These are phyloP conservation scores for Talpa occidentalis DNA, from an alignment of 2,113 vertebrate genomes.

Conservation along the genomic window DNA sequence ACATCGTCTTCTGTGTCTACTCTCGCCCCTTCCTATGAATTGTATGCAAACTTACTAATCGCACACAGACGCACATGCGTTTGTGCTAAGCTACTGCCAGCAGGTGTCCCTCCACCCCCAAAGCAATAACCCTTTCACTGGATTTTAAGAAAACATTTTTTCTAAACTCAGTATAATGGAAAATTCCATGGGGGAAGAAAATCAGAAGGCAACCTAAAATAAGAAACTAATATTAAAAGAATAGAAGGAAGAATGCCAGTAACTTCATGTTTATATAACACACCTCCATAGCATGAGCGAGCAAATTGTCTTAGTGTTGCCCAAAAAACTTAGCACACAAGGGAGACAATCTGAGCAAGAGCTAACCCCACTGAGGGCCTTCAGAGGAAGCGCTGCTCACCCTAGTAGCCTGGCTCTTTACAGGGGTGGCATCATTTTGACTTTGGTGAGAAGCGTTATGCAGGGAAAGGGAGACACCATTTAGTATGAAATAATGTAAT, in stretches of 20 bases:
- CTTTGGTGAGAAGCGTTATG: neutral
- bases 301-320: neutral
- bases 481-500: slow-evolving; percentile 45
- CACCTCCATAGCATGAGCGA: neutral
- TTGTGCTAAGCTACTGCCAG: no score
- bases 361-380: neutral
- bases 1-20: no score
- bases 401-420: neutral
- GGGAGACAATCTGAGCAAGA: neutral
- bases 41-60: no score
- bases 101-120: neutral
- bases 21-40: no score
- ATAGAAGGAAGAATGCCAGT: neutral
- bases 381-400: neutral
- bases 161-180: neutral
- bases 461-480: neutral
- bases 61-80: no score
- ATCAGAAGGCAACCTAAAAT: neutral
- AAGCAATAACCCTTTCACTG: neutral
- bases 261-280: slow-evolving; percentile 39
- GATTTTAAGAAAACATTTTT: neutral
- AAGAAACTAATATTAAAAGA: neutral
- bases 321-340: slow-evolving; percentile 21
- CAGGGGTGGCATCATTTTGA: neutral
- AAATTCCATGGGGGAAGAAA: neutral